Evolutionary conservation across 2,113 vertebrate genomes (phyloP), one percentile per base, ranked within the genome.

Genomic region (Amblyopsis rosae): DNA sequence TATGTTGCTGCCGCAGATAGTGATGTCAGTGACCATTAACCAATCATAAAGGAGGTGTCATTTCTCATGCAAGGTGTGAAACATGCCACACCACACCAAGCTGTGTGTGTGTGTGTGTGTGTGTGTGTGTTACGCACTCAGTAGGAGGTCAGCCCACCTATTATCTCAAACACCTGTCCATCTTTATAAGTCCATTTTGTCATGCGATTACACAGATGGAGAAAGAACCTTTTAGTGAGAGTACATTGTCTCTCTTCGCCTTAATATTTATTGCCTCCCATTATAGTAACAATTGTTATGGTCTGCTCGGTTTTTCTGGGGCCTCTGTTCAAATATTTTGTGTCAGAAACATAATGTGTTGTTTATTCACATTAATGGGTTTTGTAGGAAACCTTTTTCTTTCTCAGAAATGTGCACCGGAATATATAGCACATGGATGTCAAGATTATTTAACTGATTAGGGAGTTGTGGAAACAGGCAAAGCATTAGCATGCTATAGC

Each of bases 241-340:
- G 50, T 15, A 53, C 50, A 19, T 56, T 56, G 12, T 59, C 32
- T 41, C 6, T 59, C 6, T 35, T 26, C 13, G 8, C 58, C 12
- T 59, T 11, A 12, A 12, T 3, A 3, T 59, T 15, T 8, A 13
- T 15, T 15, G 11, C 59, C 4, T 9, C 35, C 19, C 4, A n/a
- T 41, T 32, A 58, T 5, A 58, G 11, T 32, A 1, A 4, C 17
- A 26, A 2, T 49, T 8, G 8, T 9, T 49, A 49, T 2, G 48
- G 8, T 49, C 1, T 49, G 8, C 48, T 49, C 8, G 1, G 48
- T 57, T 7, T 57, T 57, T 57, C 16, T 5, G 5, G 9, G 2
- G 70, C 65, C 76, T 79, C 73, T 79, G 88, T 89, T 81, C 65
- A 76, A 59, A 85, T 83, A 88, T 87, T 87, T 87, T 84, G 88